phyloP scores from a whole-genome alignment of 1,140 invertebrate species.

The Bombus waltoni region DNA sequence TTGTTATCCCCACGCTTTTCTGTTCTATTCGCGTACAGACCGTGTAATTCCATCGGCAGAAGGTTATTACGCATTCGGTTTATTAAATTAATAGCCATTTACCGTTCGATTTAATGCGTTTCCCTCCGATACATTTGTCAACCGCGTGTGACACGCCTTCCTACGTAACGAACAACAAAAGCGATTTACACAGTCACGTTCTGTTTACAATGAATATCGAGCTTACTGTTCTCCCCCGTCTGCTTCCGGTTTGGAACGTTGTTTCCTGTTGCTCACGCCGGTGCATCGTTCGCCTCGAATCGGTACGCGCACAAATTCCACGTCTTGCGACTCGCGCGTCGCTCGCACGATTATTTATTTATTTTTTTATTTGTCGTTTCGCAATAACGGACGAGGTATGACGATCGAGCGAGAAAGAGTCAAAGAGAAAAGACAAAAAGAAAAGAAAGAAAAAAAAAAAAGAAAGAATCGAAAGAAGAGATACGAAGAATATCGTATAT shows the following conservation, averaged over 20 bases:
- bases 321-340: conserved; percentile 2
- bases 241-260: conserved; percentile 5
- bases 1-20: neutral
- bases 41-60: neutral
- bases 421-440: accelerated
- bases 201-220: conserved; percentile 23
- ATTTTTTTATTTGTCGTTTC: neutral
- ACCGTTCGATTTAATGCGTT: conserved; percentile 22
- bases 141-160: conserved; percentile 3
- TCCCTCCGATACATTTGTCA: conserved; percentile 33
- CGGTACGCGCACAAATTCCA: neutral
- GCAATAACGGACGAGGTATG: neutral
- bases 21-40: neutral
- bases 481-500: conserved; percentile 2
- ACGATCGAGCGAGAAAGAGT: neutral
- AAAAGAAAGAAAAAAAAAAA: no score
- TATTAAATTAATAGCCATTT: conserved; percentile 34
- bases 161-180: conserved; percentile 31
- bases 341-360: neutral
- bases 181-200: conserved; percentile 21
- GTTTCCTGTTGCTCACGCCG: conserved; percentile 10
- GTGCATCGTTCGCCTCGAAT: conserved; percentile 6
- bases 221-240: conserved; percentile 12
- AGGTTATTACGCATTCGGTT: conserved; percentile 24
- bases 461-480: neutral